Conservation (phyloP, 2,113 vertebrate species). For the Phainopepla nitens region DNA sequence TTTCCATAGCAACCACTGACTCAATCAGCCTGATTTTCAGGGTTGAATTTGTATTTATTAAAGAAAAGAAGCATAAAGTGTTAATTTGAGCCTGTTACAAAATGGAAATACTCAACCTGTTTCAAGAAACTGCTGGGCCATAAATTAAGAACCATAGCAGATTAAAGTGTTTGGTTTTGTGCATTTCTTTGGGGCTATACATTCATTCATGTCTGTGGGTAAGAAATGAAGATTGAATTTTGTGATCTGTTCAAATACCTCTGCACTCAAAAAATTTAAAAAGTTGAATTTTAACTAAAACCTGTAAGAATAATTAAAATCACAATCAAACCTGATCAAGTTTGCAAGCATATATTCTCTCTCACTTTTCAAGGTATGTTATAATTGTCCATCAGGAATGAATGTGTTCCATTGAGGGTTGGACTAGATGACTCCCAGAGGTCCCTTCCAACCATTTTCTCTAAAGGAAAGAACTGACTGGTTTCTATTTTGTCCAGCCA, state of each 20-base stretch:
- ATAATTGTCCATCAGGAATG: neutral
- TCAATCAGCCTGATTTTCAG: neutral
- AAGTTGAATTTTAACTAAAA: neutral
- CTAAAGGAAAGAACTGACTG: neutral
- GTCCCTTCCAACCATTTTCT: neutral
- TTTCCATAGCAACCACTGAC: neutral
- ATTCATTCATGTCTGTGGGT: neutral
- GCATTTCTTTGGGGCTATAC: neutral
- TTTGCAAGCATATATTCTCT: neutral
- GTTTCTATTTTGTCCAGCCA: neutral
- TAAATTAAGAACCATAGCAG: neutral
- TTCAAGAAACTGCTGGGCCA: neutral
- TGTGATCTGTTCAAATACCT: neutral
- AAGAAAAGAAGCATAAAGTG: neutral
- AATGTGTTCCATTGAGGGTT: neutral
- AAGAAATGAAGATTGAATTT: neutral
- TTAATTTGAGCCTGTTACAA: neutral
- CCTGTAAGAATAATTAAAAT: neutral
- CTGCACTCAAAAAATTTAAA: neutral
- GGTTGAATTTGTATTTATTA: neutral
- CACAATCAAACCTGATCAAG: neutral
- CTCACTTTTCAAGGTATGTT: neutral
- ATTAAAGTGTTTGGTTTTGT: neutral
- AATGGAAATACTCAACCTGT: neutral
- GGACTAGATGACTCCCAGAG: neutral